phyloP scores from a whole-genome alignment of 2,797 vertebrate genomes.

The Bovichtus variegatus region DNA sequence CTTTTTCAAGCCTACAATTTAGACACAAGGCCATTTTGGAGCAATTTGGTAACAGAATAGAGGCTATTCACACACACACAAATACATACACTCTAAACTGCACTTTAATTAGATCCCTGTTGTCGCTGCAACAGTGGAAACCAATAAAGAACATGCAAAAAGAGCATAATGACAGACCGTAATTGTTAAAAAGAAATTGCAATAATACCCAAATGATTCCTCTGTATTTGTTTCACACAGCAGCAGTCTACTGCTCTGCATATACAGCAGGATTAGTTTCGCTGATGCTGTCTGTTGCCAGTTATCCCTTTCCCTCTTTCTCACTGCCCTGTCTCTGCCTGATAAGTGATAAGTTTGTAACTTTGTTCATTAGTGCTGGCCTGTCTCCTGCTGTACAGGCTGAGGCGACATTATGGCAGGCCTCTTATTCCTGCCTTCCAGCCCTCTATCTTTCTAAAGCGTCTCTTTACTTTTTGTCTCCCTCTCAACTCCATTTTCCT shows the following conservation, averaged over 20 bases:
- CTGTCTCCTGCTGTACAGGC: constrained; percentile 62
- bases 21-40: constrained; percentile 54
- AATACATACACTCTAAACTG: constrained; percentile 50
- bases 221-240: constrained; percentile 38
- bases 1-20: constrained; percentile 49
- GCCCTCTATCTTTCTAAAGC: constrained; percentile 19
- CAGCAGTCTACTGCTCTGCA: constrained; percentile 26
- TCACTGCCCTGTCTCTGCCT: constrained; percentile 40
- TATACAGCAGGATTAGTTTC: constrained; percentile 37
- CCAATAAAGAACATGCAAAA: constrained; percentile 39
- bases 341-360: constrained; percentile 72
- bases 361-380: constrained; percentile 78
- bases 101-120: constrained; percentile 64
- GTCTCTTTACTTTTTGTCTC: constrained; percentile 30
- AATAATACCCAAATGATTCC: constrained; percentile 31
- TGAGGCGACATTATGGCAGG: constrained; percentile 60
- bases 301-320: constrained; percentile 27
- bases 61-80: constrained; percentile 49
- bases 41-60: constrained; percentile 57
- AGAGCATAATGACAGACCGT: constrained; percentile 31
- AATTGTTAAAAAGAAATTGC: constrained; percentile 34
- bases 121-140: constrained; percentile 31
- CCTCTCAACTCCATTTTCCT: constrained; percentile 41
- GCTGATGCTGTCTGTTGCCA: constrained; percentile 28
- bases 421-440: constrained; percentile 41